Base-by-base conservation (phyloP, 2,888 invertebrate genomes). In the Lagria hirta region DNA sequence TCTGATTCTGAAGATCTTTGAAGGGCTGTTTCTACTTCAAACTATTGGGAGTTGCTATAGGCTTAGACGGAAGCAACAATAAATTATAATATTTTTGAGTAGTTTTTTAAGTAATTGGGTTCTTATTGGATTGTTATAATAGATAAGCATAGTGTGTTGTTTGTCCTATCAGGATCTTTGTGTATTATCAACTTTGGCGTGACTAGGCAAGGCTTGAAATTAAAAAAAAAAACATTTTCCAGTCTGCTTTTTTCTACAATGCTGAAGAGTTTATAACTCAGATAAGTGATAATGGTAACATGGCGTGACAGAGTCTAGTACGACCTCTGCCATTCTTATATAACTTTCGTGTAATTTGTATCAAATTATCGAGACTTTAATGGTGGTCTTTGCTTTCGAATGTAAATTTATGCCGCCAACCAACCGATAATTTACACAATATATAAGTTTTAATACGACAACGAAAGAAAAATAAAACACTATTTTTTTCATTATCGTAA, bases 261-360 rank as follows among this genome's bases (percentile, higher is more conserved):
- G 44, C 48, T 47, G 43, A 33, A 43, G 22, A 44, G 47, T 50
- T 48, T 46, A 40, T 49, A 52, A 45, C 45, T 41, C 40, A 55
- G 55, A 57, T 57, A 57, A 56, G 55, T 56, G 57, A 56, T 57
- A 57, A 57, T 56, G 54, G 48, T 54, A 38, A 48, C 44, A 51
- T 57, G 38, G 55, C 57, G 57, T 57, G 57, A 49, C 49, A 38
- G 43, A 43, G 44, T 46, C 49, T 47, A 32, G 38, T 42, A 45
- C 32, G 23, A 38, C 28, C 49, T 48, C 20, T 30, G 37, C 46
- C 43, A 42, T 49, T 48, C 46, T 48, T 48, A 46, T 41, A 41
- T 47, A 49, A 51, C 45, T 51, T 43, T 43, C 34, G 43, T 45
- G 43, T 52, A 54, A 54, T 52, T 54, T 50, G 44, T 47, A 28